These are phyloP conservation scores for Pachypsylla venusta DNA, from an alignment of 1,140 invertebrate species.

Conservation along the genomic window DNA sequence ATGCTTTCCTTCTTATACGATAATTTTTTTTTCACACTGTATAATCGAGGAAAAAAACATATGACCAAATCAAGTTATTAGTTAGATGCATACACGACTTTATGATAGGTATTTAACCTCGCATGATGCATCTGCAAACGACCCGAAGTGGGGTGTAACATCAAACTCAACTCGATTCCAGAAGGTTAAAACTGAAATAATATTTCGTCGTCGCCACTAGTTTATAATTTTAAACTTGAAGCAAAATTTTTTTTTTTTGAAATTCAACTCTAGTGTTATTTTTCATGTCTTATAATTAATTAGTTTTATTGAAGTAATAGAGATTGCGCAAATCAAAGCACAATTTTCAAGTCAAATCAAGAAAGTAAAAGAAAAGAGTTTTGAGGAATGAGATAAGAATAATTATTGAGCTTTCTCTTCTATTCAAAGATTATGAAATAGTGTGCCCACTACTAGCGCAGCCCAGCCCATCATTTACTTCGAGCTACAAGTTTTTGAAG, in stretches of 20 bases:
- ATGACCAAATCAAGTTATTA: too few species aligned
- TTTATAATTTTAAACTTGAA: not conserved
- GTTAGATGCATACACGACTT: too few species aligned
- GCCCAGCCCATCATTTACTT: not conserved
- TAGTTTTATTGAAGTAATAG: slow-evolving; percentile 2
- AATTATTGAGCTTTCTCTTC: slow-evolving; percentile 1
- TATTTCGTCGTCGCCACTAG: not conserved
- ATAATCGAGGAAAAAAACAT: too few species aligned
- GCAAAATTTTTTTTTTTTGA: not conserved
- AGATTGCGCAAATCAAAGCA: too few species aligned
- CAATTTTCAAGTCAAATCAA: too few species aligned
- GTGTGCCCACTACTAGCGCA: not conserved
- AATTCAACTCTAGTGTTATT: not conserved
- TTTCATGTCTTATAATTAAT: slow-evolving; percentile 5
- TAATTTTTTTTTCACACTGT: too few species aligned
- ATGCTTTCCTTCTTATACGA: too few species aligned
- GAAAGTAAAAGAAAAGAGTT: not conserved
- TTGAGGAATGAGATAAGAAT: not conserved
- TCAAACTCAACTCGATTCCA: not conserved
- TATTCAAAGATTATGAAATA: not conserved
- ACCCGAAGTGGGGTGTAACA: not conserved
- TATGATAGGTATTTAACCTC: not conserved
- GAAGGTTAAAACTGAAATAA: not conserved
- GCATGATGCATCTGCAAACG: not conserved
- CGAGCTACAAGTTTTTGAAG: not conserved